Base-by-base conservation (phyloP, 1,140 invertebrate species). In the Apis florea region DNA sequence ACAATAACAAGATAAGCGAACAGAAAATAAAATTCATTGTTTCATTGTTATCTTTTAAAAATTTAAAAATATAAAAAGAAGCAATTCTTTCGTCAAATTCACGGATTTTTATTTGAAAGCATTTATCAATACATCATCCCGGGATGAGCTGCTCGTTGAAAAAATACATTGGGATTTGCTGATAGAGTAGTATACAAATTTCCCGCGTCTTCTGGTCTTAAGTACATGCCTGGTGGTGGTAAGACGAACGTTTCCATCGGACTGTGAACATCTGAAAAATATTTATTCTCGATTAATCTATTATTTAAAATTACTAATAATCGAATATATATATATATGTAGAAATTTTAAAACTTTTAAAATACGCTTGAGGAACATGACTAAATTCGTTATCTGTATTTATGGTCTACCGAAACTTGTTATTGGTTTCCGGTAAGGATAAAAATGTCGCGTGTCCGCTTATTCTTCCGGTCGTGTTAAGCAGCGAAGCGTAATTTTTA, bases 121-220 rank as follows among this genome's bases (percentile, higher is more conserved):
- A 19, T 51, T 77, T 21, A 66, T 96, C 94, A 97, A 92, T 97
- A 97, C 95, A 97, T 97, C 96, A 97, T 97, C 92, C 96, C 96
- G 83, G 96, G 96, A 95, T 97, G 96, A 87, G 97, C 96, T 66
- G 95, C 95, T 86, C 96, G 95, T 92, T 97, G 96, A 92, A 97
- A 97, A 92, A 96, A 97, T 47, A 97, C 97, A 93, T 97, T 97
- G 74, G 97, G 97, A 94, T 97, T 97, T 90, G 96, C 96, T 91
- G 96, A 97, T 90, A 97, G 94, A 72, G 96, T 97, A 85, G 96
- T 97, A 92, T 97, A 97, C 68, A 97, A 94, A 93, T 97, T 97
- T 89, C 95, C 96, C 91, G 90, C 85, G 70, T 97, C 96, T 88
- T 97, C 96, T 79, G 96, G 95, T 90, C 96, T 95, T 90, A 97